Conservation (phyloP, 2,113 vertebrate genomes). For the Callopanchax toddi region DNA sequence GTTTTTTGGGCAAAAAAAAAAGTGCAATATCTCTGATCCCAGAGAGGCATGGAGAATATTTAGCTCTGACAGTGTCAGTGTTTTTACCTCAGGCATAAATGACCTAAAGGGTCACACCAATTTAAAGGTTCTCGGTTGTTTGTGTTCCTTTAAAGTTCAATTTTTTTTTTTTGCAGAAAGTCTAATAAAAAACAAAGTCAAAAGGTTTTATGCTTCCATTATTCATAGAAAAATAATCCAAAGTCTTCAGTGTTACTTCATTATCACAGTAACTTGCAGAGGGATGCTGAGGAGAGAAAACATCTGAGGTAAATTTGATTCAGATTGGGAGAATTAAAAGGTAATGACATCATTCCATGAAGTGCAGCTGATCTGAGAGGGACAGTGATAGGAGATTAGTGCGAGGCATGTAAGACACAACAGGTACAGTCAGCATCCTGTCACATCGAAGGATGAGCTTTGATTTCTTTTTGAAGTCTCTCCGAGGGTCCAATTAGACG, state of each 20-base stretch:
- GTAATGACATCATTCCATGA: too few relatives aligned
- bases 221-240: too few relatives aligned
- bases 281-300: too few relatives aligned
- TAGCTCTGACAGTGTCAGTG: background rate
- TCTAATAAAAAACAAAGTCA: too few relatives aligned
- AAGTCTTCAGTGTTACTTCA: too few relatives aligned
- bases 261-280: too few relatives aligned
- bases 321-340: background rate
- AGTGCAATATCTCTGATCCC: background rate
- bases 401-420: conserved; percentile 13
- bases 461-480: conserved; percentile 64
- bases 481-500: conserved; percentile 66
- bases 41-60: conserved; percentile 20
- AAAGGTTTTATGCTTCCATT: too few relatives aligned
- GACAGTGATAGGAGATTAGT: conserved; percentile 13
- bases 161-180: background rate
- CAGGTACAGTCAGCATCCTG: conserved; percentile 25
- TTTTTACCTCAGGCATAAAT: conserved; percentile 12
- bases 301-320: background rate
- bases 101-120: background rate
- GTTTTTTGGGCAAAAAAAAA: too few relatives aligned
- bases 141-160: too few relatives aligned
- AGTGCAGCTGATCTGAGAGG: background rate
- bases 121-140: too few relatives aligned
- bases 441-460: conserved; percentile 42